A percentile compares a stretch with the other conserved stretches of the same genome.
Conservation (phyloP, 2,113 vertebrate genomes). For the Gymnorhina tibicen region DNA sequence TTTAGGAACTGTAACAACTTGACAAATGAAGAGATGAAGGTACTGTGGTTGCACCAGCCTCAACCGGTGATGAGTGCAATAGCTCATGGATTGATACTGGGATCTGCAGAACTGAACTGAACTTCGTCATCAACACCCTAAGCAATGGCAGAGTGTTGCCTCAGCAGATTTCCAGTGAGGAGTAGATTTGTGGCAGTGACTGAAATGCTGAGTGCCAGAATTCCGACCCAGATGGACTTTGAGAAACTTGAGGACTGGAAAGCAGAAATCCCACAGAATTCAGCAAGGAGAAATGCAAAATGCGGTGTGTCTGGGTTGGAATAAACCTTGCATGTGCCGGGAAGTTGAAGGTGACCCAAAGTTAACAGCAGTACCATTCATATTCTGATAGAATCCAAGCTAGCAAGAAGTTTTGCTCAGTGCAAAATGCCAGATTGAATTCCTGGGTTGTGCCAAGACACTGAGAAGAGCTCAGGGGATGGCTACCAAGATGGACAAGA, state of each 20-base stretch:
- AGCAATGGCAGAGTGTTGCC: not conserved
- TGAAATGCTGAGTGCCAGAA: not conserved
- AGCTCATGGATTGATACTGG: not conserved
- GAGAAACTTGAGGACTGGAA: not conserved
- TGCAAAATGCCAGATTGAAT: not conserved
- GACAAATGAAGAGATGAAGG: not conserved
- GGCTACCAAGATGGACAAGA: not conserved
- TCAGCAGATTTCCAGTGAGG: not conserved
- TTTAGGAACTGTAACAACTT: not conserved
- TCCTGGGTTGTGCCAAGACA: not conserved
- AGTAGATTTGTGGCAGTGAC: not conserved
- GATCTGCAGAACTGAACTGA: not conserved
- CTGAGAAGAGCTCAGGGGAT: not conserved
- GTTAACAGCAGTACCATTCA: not conserved
- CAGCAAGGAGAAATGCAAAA: not conserved
- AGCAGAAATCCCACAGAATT: not conserved
- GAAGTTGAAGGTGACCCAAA: not conserved
- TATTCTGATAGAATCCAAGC: not conserved
- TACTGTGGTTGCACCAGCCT: not conserved
- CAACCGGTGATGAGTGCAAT: not conserved
- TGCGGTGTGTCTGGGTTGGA: not conserved
- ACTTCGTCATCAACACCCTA: not conserved
- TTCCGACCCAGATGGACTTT: not conserved
- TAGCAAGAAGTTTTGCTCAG: not conserved
- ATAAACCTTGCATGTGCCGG: accelerated